phyloP scores from a whole-genome alignment of 1,140 invertebrate genomes.

The Himalopsyche phryganea region DNA sequence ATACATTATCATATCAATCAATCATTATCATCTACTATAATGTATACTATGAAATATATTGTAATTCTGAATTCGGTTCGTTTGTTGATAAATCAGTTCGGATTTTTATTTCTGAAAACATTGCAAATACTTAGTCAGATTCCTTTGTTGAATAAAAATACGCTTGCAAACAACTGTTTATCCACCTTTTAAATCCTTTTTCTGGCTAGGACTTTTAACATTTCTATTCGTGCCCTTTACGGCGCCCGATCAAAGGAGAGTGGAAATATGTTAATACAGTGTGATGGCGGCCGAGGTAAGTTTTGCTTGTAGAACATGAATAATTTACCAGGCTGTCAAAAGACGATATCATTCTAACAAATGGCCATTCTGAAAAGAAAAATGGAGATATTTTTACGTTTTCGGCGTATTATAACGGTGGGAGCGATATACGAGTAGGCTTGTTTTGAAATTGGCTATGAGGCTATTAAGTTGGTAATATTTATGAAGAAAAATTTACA shows the following conservation, averaged over 20 bases:
- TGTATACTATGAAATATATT: too few species aligned
- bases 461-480: too few species aligned
- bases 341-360: conserved; percentile 27
- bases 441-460: too few species aligned
- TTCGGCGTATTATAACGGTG: not conserved
- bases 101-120: too few species aligned
- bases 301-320: conserved; percentile 20
- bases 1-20: too few species aligned
- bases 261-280: conserved; percentile 18
- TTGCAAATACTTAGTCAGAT: too few species aligned
- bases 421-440: too few species aligned
- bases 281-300: conserved; percentile 17
- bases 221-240: not conserved
- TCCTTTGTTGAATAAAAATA: not conserved
- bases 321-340: conserved; percentile 25
- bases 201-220: not conserved
- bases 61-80: too few species aligned
- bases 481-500: too few species aligned
- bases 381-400: conserved; percentile 6
- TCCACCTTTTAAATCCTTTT: not conserved
- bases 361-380: conserved; percentile 13
- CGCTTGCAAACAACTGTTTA: not conserved
- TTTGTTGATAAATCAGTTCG: too few species aligned
- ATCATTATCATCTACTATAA: too few species aligned
- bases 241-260: conserved; percentile 5